A percentile compares a stretch with the other conserved stretches of the same genome.
Conservation (phyloP, 1,140 invertebrate genomes). For the Drosophila rufa region DNA sequence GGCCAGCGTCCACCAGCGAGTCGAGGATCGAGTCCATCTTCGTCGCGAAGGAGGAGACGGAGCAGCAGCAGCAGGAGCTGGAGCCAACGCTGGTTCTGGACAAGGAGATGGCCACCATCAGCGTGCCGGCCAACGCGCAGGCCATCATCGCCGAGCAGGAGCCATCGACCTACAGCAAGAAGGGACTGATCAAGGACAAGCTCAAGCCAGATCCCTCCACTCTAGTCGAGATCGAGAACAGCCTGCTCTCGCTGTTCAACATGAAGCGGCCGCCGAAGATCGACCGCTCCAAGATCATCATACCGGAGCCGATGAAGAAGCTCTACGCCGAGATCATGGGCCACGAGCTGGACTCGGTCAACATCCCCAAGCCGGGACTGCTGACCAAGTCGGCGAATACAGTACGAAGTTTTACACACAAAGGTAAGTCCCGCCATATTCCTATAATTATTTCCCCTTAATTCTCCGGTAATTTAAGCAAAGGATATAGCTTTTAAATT, state of each 20-base stretch:
- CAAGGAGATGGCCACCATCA: constrained; percentile 53
- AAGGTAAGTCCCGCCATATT: constrained; percentile 87
- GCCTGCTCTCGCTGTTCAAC: constrained; percentile 91
- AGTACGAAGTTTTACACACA: constrained; percentile 93
- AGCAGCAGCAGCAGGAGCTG: constrained; percentile 19
- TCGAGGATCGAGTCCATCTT: constrained; percentile 11
- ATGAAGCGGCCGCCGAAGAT: constrained; percentile 87
- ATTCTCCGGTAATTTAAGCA: not conserved
- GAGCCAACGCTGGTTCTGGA: constrained; percentile 33
- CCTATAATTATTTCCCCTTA: not conserved
- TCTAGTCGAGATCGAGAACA: constrained; percentile 88
- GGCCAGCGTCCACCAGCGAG: constrained; percentile 21
- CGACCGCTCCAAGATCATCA: constrained; percentile 86
- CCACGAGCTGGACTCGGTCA: constrained; percentile 86
- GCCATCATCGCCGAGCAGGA: constrained; percentile 70
- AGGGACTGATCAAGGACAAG: constrained; percentile 77
- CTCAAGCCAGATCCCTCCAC: constrained; percentile 82
- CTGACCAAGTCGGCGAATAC: constrained; percentile 92
- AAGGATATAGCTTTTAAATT: not conserved
- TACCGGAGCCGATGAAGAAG: constrained; percentile 92
- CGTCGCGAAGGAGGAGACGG: not conserved
- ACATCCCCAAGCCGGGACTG: constrained; percentile 89
- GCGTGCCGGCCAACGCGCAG: constrained; percentile 58
- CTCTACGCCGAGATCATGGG: constrained; percentile 90
- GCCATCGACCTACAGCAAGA: constrained; percentile 78